Percentiles rank a stretch among this genome's conserved stretches.
Conservation (phyloP, 2,888 invertebrate species). For the Drosophila quinaria region DNA sequence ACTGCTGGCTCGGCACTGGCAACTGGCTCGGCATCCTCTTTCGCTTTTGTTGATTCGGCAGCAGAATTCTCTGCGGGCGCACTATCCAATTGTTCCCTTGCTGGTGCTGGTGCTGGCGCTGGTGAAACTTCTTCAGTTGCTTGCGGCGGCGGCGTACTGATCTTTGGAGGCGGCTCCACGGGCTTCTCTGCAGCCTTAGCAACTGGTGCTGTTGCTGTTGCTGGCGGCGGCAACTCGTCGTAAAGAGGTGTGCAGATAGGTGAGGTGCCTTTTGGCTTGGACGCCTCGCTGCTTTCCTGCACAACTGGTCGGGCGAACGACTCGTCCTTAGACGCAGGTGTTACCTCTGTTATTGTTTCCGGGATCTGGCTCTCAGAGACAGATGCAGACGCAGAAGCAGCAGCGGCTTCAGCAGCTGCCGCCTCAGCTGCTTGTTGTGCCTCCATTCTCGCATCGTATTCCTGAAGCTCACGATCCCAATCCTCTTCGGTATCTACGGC, state of each 20-base stretch:
- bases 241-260: constrained; percentile 80
- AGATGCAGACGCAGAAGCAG: constrained; percentile 13
- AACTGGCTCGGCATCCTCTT: constrained; percentile 35
- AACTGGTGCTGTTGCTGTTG: constrained; percentile 14
- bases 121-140: constrained; percentile 23
- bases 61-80: constrained; percentile 12
- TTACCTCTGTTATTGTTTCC: constrained; percentile 1
- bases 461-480: constrained; percentile 84
- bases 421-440: constrained; percentile 50
- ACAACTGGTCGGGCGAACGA: constrained; percentile 51
- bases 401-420: constrained; percentile 31
- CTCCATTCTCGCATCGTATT: constrained; percentile 79
- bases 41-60: constrained; percentile 14
- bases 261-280: constrained; percentile 54
- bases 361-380: constrained; percentile 1
- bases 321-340: constrained; percentile 10
- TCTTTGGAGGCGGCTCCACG: constrained; percentile 28
- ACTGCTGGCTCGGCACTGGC: constrained; percentile 33
- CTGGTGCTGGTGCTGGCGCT: constrained; percentile 22
- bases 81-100: constrained; percentile 10
- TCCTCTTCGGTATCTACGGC: constrained; percentile 83
- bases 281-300: constrained; percentile 27
- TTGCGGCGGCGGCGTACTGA: constrained; percentile 16
- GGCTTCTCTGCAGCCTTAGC: constrained; percentile 20
- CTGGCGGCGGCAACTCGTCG: constrained; percentile 78